These are phyloP conservation scores for Pissodes strobi DNA, from an alignment of 1,140 invertebrate genomes.

Conservation along the genomic window DNA sequence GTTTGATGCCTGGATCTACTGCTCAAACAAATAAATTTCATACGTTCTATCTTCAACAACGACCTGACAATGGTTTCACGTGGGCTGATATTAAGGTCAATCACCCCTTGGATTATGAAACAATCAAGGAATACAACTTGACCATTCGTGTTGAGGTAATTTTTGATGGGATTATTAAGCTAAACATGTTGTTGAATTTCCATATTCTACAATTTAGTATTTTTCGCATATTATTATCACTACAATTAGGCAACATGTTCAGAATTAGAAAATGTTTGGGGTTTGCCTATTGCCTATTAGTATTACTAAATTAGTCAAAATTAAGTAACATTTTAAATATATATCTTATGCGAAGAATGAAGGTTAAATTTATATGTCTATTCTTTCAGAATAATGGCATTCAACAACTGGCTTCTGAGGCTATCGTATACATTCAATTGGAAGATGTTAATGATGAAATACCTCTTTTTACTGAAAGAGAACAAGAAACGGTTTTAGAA, in stretches of 20 bases:
- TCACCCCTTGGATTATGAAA: conserved; percentile 93
- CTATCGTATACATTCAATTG: conserved; percentile 89
- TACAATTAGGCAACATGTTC: too few relatives aligned
- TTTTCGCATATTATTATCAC: too few relatives aligned
- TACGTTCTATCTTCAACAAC: conserved; percentile 93
- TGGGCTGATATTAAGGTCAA: conserved; percentile 96
- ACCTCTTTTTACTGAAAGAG: conserved; percentile 89
- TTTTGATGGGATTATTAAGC: too few relatives aligned
- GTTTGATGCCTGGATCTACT: conserved; percentile 85
- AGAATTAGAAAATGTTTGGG: too few relatives aligned
- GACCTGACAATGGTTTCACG: conserved; percentile 85
- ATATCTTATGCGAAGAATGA: too few relatives aligned
- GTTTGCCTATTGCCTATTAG: too few relatives aligned
- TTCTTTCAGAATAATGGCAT: conserved; percentile 89
- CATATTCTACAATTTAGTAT: too few relatives aligned
- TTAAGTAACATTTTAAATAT: too few relatives aligned
- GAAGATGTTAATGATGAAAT: conserved; percentile 98
- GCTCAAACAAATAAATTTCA: conserved; percentile 95
- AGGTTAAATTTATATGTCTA: too few relatives aligned
- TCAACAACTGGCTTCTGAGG: conserved; percentile 91
- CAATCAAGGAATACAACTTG: conserved; percentile 93
- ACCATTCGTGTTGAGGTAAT: conserved; percentile 93
- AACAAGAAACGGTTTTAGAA: conserved; percentile 92
- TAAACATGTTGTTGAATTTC: too few relatives aligned
- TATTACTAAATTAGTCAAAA: too few relatives aligned